Evolutionary conservation across 2,797 vertebrate genomes (phyloP).

Genomic region (Microchirus variegatus): DNA sequence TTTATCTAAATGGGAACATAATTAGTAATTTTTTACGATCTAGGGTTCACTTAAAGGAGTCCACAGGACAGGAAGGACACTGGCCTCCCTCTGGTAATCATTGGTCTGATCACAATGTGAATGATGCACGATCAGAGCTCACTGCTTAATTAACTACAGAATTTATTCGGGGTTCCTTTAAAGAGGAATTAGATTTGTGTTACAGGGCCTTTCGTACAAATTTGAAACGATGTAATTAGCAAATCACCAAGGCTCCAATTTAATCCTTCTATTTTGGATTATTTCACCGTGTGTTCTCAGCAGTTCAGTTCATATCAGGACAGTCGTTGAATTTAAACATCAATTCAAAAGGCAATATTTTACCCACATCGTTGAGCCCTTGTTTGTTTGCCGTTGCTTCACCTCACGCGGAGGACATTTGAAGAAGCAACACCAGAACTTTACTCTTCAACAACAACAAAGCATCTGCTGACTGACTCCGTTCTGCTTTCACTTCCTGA

Average conservation of each 20-base stretch:
- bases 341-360: no score
- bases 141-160: background rate
- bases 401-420: constrained; percentile 22
- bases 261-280: no score
- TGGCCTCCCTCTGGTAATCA: background rate
- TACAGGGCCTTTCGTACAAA: no score
- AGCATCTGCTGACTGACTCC: constrained; percentile 20
- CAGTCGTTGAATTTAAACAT: no score
- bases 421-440: constrained; percentile 10
- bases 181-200: no score
- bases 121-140: background rate
- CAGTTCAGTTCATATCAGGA: no score
- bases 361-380: no score
- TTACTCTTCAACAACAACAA: constrained; percentile 29
- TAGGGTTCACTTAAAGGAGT: background rate
- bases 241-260: no score
- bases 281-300: no score
- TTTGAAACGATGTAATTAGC: no score
- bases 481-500: constrained; percentile 31
- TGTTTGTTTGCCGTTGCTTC: background rate
- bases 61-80: background rate
- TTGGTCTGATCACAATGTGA: background rate
- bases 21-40: no score
- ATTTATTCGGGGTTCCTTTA: background rate
- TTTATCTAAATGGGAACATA: no score